Evolutionary conservation across 2,888 invertebrate genomes (phyloP).

Genomic region (Eupithecia subumbrata): DNA sequence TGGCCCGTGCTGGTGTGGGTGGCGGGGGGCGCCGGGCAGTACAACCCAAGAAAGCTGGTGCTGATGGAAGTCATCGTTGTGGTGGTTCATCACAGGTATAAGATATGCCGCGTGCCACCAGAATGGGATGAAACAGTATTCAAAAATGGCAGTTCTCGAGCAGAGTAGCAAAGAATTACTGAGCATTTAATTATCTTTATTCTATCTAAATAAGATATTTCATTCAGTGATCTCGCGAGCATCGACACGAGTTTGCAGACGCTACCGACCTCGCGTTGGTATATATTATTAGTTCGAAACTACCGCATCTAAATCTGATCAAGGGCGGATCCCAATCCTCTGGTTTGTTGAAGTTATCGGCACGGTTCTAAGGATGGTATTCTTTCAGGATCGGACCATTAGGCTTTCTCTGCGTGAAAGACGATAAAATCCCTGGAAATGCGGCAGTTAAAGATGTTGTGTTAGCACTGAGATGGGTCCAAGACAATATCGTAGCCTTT

Average conservation of each 20-base stretch:
- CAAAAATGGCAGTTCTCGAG: not conserved
- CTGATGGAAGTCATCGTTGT: slow-evolving; percentile 66
- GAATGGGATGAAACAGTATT: not conserved
- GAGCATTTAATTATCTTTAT: no score
- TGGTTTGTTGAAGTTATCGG: not conserved
- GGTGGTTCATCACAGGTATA: slow-evolving; percentile 70
- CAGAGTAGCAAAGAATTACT: not conserved
- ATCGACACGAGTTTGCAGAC: not conserved
- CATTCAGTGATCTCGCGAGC: not conserved
- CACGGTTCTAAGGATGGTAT: not conserved
- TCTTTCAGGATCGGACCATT: slow-evolving; percentile 64
- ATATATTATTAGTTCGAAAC: not conserved
- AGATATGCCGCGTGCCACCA: not conserved
- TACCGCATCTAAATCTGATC: not conserved
- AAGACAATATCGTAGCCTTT: slow-evolving; percentile 76
- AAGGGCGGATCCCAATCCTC: not conserved
- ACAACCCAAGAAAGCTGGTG: slow-evolving; percentile 63
- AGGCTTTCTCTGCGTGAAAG: slow-evolving; percentile 69
- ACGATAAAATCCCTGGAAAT: slow-evolving; percentile 71
- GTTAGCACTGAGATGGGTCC: slow-evolving; percentile 70
- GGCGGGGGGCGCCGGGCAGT: slow-evolving; percentile 59
- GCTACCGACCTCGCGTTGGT: no score
- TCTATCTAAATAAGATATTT: no score
- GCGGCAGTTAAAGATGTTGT: slow-evolving; percentile 72
- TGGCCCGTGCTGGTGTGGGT: slow-evolving; percentile 75